These are phyloP conservation scores for Micrasema longulum DNA, from an alignment of 1,140 invertebrate species.

Conservation along the genomic window DNA sequence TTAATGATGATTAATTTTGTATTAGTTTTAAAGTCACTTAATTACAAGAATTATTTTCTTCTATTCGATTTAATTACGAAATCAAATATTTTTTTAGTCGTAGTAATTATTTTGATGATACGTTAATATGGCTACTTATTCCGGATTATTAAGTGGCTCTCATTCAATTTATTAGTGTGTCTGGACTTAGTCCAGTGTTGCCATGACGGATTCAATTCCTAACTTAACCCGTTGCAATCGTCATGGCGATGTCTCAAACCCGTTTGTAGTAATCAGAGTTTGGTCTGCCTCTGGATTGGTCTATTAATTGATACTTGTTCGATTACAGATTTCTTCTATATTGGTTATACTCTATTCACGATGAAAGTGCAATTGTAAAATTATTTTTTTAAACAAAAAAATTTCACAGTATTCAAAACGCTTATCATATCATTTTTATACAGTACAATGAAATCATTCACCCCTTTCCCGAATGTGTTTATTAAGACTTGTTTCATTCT, in stretches of 20 bases:
- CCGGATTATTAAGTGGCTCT: slow-evolving; percentile 1
- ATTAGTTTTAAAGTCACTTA: no score
- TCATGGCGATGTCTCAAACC: slow-evolving; percentile 33
- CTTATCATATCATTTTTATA: no score
- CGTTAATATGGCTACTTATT: no score
- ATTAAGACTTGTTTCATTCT: no score
- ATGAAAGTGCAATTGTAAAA: not conserved
- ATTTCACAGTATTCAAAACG: no score
- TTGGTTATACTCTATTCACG: slow-evolving; percentile 6
- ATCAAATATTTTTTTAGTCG: no score
- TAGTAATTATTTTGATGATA: no score
- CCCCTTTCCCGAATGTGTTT: no score
- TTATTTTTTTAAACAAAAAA: not conserved
- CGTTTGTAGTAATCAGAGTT: slow-evolving; percentile 43
- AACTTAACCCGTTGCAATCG: slow-evolving; percentile 13
- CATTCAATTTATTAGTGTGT: slow-evolving; percentile 2
- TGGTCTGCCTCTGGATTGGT: slow-evolving; percentile 40
- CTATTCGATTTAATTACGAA: no score
- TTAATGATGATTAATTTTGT: no score
- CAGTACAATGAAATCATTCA: no score
- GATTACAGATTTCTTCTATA: slow-evolving; percentile 39
- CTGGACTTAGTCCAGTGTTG: not conserved
- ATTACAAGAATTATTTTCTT: no score
- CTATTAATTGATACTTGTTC: slow-evolving; percentile 48
- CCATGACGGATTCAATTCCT: slow-evolving; percentile 16